phyloP scores from a whole-genome alignment of 2,113 vertebrate genomes.

The Trochalopteron elliotii region DNA sequence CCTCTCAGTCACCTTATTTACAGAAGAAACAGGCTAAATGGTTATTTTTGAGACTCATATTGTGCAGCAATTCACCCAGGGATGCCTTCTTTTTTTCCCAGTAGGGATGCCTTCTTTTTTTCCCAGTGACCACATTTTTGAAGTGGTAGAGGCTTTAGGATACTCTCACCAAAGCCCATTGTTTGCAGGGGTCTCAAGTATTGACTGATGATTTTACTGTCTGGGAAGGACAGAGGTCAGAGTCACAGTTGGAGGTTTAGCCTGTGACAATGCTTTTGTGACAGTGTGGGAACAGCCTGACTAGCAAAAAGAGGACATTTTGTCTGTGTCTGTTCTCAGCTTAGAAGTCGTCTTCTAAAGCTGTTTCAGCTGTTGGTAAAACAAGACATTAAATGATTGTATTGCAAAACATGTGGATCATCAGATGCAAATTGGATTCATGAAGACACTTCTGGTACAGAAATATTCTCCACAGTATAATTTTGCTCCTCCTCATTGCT shows the following conservation, averaged over 20 bases:
- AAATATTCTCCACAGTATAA: not conserved
- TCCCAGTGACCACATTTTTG: not conserved
- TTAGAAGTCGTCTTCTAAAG: not conserved
- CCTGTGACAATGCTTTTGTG: slow-evolving; percentile 19
- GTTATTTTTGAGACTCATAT: not conserved
- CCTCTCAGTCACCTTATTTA: not conserved
- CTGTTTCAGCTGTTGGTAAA: not conserved
- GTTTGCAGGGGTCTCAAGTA: not conserved
- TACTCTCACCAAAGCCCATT: not conserved
- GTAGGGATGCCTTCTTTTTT: not conserved
- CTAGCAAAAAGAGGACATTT: not conserved
- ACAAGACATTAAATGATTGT: not conserved
- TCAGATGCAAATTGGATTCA: not conserved
- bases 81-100: not conserved
- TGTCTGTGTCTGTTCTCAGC: not conserved
- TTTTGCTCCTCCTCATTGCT: not conserved
- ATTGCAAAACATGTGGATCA: not conserved
- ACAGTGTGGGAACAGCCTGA: not conserved
- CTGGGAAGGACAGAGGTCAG: slow-evolving; percentile 39
- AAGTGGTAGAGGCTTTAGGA: not conserved
- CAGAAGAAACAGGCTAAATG: not conserved
- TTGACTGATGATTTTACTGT: slow-evolving; percentile 35
- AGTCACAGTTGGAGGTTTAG: slow-evolving; percentile 26
- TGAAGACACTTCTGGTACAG: not conserved
- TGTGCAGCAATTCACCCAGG: not conserved